A percentile compares a stretch with the other conserved stretches of the same genome.
These are phyloP conservation scores for Acanthosepion pharaonis DNA, from an alignment of 2,888 invertebrate genomes.

Conservation along the genomic window DNA sequence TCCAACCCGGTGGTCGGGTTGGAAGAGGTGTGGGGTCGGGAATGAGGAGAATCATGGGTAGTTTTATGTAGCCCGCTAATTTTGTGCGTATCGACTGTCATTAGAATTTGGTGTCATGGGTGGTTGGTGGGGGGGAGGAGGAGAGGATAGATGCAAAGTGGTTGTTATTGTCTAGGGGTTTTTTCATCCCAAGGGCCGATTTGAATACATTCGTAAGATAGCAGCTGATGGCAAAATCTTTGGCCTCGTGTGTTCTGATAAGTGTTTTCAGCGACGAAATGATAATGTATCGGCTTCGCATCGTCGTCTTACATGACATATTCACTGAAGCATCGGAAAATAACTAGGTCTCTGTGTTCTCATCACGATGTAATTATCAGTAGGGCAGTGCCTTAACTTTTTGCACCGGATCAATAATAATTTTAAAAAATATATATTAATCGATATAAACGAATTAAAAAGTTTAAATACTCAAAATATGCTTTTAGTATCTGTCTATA, in stretches of 20 bases:
- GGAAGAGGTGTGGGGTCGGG: not conserved
- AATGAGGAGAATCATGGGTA: not conserved
- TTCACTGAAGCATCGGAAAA: not conserved
- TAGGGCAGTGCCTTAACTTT: not conserved
- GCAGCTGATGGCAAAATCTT: not conserved
- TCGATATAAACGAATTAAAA: too few relatives aligned
- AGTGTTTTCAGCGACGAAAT: not conserved
- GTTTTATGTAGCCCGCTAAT: slow-evolving; percentile 36
- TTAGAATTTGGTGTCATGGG: not conserved
- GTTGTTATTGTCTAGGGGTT: not conserved
- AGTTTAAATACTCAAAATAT: too few relatives aligned
- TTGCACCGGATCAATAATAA: too few relatives aligned
- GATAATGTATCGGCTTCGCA: not conserved
- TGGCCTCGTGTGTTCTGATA: not conserved
- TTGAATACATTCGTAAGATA: not conserved
- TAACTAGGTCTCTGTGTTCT: not conserved
- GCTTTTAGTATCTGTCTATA: too few relatives aligned
- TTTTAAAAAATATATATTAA: too few relatives aligned
- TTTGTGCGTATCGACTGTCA: slow-evolving; percentile 14
- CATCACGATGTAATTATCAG: not conserved
- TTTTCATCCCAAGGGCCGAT: too few relatives aligned
- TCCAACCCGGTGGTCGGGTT: slow-evolving; percentile 35
- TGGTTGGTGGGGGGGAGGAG: not conserved
- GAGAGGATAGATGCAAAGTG: slow-evolving; percentile 6
- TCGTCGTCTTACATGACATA: slow-evolving; percentile 13